Percentiles rank a stretch among this genome's conserved stretches.
These are phyloP conservation scores for Pangasius macronema DNA, from an alignment of 2,797 vertebrate genomes.

Conservation along the genomic window DNA sequence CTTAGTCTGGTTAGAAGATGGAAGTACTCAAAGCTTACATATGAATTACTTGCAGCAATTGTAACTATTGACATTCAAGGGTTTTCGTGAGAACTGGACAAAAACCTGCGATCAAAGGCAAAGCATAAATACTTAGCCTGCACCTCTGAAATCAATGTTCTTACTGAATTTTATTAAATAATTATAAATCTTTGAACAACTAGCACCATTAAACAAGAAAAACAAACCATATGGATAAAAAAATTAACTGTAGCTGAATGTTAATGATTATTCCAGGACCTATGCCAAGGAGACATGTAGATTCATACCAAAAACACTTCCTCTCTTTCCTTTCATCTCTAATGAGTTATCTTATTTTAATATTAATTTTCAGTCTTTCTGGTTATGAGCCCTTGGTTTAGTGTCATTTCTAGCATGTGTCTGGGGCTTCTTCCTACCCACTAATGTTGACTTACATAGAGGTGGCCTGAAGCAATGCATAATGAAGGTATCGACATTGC, in stretches of 20 bases:
- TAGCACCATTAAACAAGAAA: neutral
- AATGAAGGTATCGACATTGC: constrained; percentile 41
- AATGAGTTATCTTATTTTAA: constrained; percentile 23
- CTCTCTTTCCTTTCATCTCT: neutral
- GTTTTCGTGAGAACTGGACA: neutral
- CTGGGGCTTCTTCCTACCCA: neutral
- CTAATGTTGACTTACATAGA: constrained; percentile 33
- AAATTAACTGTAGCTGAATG: neutral
- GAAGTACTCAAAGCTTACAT: neutral
- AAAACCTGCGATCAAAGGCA: neutral
- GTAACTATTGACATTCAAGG: neutral
- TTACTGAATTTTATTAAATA: neutral
- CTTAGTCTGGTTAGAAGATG: neutral
- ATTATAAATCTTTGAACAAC: neutral
- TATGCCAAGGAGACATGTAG: neutral
- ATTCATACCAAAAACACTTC: neutral
- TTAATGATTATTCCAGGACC: neutral
- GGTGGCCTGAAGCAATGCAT: constrained; percentile 21
- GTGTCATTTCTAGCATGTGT: constrained; percentile 16
- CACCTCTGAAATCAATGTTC: neutral
- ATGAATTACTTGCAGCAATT: neutral
- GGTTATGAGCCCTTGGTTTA: constrained; percentile 24
- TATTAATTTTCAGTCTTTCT: constrained; percentile 21
- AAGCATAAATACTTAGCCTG: neutral
- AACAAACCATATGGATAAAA: neutral